These are phyloP conservation scores for Lithobates sylvaticus DNA, from an alignment of 2,797 vertebrate species.

Conservation along the genomic window DNA sequence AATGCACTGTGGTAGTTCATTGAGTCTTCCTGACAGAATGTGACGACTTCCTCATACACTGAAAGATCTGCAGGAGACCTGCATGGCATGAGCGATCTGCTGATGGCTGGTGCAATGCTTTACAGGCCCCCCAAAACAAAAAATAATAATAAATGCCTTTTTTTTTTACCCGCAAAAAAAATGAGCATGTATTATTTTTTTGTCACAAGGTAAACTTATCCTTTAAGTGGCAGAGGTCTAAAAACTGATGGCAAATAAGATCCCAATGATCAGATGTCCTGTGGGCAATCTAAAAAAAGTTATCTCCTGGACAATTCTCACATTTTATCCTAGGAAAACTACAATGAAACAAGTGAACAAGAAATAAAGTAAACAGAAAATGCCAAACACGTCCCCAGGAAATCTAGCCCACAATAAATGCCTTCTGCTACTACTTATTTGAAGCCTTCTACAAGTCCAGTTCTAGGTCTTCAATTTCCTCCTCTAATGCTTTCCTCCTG, in stretches of 20 bases:
- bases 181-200: no score
- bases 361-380: conserved; percentile 4
- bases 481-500: conserved; percentile 77
- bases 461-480: conserved; percentile 86
- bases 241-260: conserved; percentile 12
- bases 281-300: neutral
- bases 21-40: no score
- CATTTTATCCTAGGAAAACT: conserved; percentile 10
- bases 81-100: no score
- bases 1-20: no score
- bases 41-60: no score
- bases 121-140: no score
- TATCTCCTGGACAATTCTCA: conserved; percentile 1
- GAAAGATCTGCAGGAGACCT: no score
- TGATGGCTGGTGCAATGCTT: no score
- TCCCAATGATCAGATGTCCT: neutral
- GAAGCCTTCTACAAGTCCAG: conserved; percentile 75
- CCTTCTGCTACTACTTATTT: conserved; percentile 43
- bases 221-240: neutral
- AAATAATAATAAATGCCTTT: no score
- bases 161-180: no score
- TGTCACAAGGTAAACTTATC: no score
- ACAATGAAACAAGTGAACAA: conserved; percentile 22
- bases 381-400: conserved; percentile 18
- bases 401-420: conserved; percentile 29